Evolutionary conservation across 1,140 invertebrate species (phyloP).

Genomic region (Diachasma alloeum): DNA sequence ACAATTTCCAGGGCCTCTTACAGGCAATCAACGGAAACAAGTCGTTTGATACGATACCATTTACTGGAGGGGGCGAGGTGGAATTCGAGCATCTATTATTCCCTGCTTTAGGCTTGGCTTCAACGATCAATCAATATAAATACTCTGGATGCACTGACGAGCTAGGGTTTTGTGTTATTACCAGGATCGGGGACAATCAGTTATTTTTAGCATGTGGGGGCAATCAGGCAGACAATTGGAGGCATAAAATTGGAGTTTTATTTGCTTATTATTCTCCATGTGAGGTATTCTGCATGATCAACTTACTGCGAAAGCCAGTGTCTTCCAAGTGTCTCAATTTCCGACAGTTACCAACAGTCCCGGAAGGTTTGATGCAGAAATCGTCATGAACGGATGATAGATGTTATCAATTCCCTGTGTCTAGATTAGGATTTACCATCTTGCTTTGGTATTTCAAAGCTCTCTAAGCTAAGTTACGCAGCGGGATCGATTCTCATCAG

Average conservation of each 20-base stretch:
- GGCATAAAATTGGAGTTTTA: no score
- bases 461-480: no score
- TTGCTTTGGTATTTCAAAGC: not conserved
- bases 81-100: not conserved
- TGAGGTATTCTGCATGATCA: no score
- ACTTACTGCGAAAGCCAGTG: no score
- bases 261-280: no score
- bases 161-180: not conserved
- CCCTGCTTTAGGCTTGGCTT: not conserved
- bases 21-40: slow-evolving; percentile 21
- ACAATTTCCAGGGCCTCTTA: slow-evolving; percentile 20
- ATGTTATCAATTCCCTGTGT: not conserved
- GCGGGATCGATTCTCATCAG: no score
- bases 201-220: not conserved
- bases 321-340: no score
- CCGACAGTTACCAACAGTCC: no score
- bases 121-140: slow-evolving; percentile 10
- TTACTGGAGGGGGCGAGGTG: not conserved
- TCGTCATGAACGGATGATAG: not conserved
- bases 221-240: not conserved
- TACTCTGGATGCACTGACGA: not conserved
- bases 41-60: slow-evolving; percentile 19
- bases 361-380: not conserved
- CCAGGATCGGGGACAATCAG: not conserved
- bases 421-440: not conserved